These are phyloP conservation scores for Centropristis striata DNA, from an alignment of 2,113 vertebrate species.

Conservation along the genomic window DNA sequence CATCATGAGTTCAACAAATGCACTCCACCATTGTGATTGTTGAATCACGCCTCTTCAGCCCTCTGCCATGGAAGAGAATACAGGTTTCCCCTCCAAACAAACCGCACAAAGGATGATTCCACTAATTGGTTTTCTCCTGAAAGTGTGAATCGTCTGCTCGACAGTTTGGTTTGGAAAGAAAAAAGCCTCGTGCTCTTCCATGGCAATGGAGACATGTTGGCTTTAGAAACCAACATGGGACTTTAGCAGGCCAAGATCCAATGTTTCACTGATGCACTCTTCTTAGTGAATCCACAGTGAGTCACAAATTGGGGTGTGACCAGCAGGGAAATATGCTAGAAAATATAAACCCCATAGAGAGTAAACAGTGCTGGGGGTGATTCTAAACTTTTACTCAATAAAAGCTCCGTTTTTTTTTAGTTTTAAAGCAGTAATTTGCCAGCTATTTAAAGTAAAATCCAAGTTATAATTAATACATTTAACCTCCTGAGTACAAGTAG, in stretches of 20 bases:
- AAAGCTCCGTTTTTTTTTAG: background rate
- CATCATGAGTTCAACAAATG: background rate
- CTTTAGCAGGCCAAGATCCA: background rate
- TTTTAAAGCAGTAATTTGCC: background rate
- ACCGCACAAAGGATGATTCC: background rate
- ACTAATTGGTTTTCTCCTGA: constrained; percentile 14
- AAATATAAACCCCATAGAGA: background rate
- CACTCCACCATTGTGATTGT: background rate
- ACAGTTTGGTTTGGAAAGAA: constrained; percentile 19
- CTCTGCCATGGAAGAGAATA: background rate
- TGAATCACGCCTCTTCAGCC: background rate
- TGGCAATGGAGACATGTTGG: background rate
- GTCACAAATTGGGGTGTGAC: constrained; percentile 6
- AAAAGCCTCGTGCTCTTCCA: background rate
- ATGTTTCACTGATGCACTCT: constrained; percentile 8
- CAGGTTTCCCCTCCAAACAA: constrained; percentile 9
- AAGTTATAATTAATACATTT: background rate
- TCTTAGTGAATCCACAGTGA: constrained; percentile 19
- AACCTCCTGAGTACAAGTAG: too few species aligned
- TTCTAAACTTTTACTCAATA: background rate
- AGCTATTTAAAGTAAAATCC: background rate
- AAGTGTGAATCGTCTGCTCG: constrained; percentile 28
- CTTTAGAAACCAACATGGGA: constrained; percentile 11
- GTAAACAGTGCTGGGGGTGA: background rate
- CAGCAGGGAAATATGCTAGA: constrained; percentile 4